phyloP scores from a whole-genome alignment of 2,888 invertebrate genomes.

The Eurytoma adleriae region DNA sequence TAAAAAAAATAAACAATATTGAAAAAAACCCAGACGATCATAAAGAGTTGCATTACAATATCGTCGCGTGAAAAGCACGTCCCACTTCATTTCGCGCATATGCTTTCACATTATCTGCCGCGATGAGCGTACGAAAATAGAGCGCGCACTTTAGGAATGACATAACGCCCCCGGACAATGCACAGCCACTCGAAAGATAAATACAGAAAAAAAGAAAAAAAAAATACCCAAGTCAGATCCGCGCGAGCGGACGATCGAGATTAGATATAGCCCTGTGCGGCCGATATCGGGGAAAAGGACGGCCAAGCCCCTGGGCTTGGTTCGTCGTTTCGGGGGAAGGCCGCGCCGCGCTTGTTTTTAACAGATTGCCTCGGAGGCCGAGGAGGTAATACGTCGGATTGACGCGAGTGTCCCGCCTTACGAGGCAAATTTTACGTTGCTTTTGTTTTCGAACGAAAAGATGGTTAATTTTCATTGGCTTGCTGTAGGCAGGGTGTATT shows the following conservation, averaged over 20 bases:
- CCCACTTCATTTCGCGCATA: no score
- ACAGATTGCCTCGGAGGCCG: neutral
- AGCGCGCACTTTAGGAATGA: no score
- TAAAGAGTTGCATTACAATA: no score
- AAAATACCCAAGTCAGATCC: neutral
- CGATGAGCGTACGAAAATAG: no score
- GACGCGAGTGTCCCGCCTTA: neutral
- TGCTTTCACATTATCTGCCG: no score
- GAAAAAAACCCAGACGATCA: no score
- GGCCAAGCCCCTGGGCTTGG: neutral
- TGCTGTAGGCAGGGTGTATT: neutral
- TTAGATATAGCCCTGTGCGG: neutral
- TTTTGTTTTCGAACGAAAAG: neutral
- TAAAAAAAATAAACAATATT: no score
- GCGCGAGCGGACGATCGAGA: neutral
- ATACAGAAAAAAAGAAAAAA: neutral
- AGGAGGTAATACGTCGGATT: neutral
- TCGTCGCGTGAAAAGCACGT: no score
- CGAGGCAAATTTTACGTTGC: constrained; percentile 3
- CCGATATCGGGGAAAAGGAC: neutral
- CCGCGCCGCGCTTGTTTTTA: constrained; percentile 4
- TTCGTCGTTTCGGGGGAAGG: neutral
- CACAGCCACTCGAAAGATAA: no score
- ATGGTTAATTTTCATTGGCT: no score
- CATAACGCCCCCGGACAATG: no score